Evolutionary conservation across 2,113 vertebrate species (phyloP), one percentile per base, ranked within the genome.

Genomic region (Gnathonemus longibarbis): DNA sequence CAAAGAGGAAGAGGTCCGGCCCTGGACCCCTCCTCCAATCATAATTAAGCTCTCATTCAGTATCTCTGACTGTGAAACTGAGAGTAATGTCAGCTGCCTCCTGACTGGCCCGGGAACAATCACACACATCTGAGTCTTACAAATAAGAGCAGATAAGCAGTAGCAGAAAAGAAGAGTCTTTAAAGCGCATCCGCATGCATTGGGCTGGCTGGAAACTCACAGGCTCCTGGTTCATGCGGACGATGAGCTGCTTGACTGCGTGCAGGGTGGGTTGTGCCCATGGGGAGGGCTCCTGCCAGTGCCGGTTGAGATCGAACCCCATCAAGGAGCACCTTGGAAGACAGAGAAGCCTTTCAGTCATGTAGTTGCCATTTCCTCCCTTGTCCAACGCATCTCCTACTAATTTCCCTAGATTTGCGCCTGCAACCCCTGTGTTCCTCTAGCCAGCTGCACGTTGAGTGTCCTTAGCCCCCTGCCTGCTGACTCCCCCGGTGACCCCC

Each of bases 251-350:
- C 91, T 99, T 99, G 92, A 99, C 97, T 80, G 97, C 98, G 0
- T 99, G 96, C 83, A 99, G 96, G 0, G 98, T 99, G 15, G 98
- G 98, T 86, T 99, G 98, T 62, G 97, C 98, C 98, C 98, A 99
- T 0, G 97, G 97, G 91, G 98, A 99, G 1, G 98, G 98, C 91
- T 98, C 98, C 91, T 98, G 96, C 98, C 98, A 99, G 94, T 99
- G 98, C 39, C 98, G 97, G 94, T 99, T 99, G 94, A 99, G 95
- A 94, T 99, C 98, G 45, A 99, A 99, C 2, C 98, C 98, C 98
- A 99, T 98, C 94, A 99, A 93, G 91, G 98, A 99, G 94, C 97
- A 99, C 95, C 98, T 99, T 94, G 88, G 1, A 93, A 90, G 93
- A 1, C 50, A 83, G 56, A 48, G 24, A 13, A 56, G 9, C 83